Evolutionary conservation across 53 echinoderm and acorn worm genomes (phyloP).

Genomic region (Holothuria scabra): DNA sequence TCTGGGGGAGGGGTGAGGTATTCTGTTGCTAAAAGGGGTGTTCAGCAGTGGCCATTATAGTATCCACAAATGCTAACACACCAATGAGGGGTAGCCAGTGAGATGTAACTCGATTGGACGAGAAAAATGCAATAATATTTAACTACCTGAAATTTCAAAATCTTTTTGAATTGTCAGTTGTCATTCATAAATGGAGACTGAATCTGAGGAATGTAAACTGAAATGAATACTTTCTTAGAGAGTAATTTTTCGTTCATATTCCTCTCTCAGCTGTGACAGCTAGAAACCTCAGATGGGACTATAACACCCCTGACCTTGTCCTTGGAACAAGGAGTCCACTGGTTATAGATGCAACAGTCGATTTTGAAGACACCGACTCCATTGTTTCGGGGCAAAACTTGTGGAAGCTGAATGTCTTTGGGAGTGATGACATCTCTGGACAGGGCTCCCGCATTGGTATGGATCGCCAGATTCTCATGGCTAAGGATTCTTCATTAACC

Average conservation of each 20-base stretch:
- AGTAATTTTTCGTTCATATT: neutral
- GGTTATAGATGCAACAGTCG: constrained; percentile 61
- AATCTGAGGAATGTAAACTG: too few species aligned
- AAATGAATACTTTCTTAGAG: too few species aligned
- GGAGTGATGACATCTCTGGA: constrained; percentile 67
- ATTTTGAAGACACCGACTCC: constrained; percentile 64
- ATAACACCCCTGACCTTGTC: constrained; percentile 66
- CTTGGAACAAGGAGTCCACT: constrained; percentile 71
- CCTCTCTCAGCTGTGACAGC: constrained; percentile 68
- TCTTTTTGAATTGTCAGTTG: too few species aligned
- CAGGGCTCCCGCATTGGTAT: constrained; percentile 64
- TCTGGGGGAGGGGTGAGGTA: too few species aligned
- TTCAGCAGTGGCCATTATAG: too few species aligned
- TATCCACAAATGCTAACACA: too few species aligned
- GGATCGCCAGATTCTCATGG: constrained; percentile 63
- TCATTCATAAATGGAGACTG: too few species aligned
- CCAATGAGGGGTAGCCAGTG: too few species aligned
- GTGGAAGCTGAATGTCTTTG: constrained; percentile 89
- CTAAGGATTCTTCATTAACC: constrained; percentile 51
- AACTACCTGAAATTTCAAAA: too few species aligned
- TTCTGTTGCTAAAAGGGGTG: too few species aligned
- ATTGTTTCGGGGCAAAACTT: constrained; percentile 73
- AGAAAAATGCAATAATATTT: too few species aligned
- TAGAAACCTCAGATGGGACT: constrained; percentile 72
- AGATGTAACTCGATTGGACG: too few species aligned